These are phyloP conservation scores for Notoglanidium macrostoma DNA, from an alignment of 2,797 vertebrate species.

Conservation along the genomic window DNA sequence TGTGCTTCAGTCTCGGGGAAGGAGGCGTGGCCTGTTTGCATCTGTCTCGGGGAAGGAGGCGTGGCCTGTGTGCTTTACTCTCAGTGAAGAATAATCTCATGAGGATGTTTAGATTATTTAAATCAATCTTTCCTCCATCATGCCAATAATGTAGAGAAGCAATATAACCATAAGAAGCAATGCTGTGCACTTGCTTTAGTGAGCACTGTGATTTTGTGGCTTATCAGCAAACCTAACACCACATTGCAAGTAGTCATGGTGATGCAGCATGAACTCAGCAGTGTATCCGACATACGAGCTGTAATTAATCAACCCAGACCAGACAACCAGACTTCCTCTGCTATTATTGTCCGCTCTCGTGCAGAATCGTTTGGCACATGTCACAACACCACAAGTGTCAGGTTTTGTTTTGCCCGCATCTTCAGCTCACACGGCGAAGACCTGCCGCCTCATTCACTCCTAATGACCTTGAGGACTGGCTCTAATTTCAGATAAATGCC, in stretches of 20 bases:
- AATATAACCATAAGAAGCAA: not conserved
- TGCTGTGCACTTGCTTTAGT: not conserved
- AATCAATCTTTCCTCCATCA: not conserved
- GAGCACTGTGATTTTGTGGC: not conserved
- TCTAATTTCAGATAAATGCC: conserved; percentile 26
- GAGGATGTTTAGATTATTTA: not conserved
- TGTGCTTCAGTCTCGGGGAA: no score
- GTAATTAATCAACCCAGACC: conserved; percentile 3
- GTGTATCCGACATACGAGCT: not conserved
- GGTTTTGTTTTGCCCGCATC: conserved; percentile 25
- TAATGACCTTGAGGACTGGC: conserved; percentile 21
- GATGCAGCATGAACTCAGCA: not conserved
- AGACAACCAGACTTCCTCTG: not conserved
- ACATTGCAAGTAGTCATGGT: not conserved
- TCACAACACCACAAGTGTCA: not conserved
- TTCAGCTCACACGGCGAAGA: not conserved
- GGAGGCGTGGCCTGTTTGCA: not conserved
- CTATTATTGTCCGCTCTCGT: not conserved
- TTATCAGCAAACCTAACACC: not conserved
- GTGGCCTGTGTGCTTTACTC: not conserved
- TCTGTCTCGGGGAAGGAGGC: not conserved
- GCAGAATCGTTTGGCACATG: not conserved
- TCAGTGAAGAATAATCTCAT: not conserved
- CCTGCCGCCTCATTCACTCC: conserved; percentile 17
- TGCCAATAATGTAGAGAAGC: not conserved